Conservation (phyloP, 2,797 vertebrate species). For the Cercopithecus diana region DNA sequence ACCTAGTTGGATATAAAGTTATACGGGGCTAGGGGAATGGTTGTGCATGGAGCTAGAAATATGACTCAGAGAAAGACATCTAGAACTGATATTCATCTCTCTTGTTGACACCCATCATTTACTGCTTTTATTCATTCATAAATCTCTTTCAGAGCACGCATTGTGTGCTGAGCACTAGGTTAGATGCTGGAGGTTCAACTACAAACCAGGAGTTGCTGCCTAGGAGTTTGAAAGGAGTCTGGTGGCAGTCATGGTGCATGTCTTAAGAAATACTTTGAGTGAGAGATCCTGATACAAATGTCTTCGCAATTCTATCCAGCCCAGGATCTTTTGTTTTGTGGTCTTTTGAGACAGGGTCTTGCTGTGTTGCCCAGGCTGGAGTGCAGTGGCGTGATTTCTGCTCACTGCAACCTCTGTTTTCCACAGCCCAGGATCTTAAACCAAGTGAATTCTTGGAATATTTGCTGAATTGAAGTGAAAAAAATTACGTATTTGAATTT, state of each 20-base stretch:
- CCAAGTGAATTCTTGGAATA: neutral
- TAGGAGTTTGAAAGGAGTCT: neutral
- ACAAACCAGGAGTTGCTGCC: neutral
- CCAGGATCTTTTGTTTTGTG: neutral
- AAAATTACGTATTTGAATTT: neutral
- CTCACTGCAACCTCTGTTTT: too few species aligned
- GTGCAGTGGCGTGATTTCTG: neutral
- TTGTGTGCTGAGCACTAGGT: too few species aligned
- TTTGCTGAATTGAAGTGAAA: neutral
- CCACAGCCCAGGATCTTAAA: neutral
- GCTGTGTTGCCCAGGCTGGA: neutral
- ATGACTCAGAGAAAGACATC: neutral
- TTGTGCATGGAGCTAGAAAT: neutral
- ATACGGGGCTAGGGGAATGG: neutral
- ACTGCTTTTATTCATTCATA: neutral
- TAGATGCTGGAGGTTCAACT: neutral
- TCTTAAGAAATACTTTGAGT: neutral
- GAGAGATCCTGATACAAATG: neutral
- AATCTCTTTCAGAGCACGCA: neutral
- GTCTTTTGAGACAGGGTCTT: neutral
- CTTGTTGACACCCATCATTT: too few species aligned
- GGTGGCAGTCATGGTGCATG: neutral
- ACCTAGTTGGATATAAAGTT: neutral
- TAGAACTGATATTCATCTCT: neutral
- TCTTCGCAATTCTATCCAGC: neutral